A percentile compares a stretch with the other conserved stretches of the same genome.
These are phyloP conservation scores for Phyllostomus hastatus DNA, from an alignment of 2,113 vertebrate genomes.

Conservation along the genomic window DNA sequence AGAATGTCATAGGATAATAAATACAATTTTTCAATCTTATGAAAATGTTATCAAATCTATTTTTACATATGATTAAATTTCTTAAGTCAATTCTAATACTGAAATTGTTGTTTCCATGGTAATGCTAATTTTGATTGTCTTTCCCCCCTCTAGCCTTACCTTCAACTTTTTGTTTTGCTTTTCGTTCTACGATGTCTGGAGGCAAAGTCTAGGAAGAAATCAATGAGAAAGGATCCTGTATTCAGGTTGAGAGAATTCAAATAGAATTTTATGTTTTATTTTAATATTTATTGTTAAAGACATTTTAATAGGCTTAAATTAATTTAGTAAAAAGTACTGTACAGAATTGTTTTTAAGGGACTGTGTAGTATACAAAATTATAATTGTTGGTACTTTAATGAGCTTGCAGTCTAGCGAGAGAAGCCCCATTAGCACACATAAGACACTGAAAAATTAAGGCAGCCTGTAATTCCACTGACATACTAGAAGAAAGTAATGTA, in stretches of 20 bases:
- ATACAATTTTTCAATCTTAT: not conserved
- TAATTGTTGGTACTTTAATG: not conserved
- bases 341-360: not conserved
- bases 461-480: not conserved
- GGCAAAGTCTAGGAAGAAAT: constrained; percentile 79
- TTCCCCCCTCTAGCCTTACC: constrained; percentile 80
- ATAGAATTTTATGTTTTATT: not conserved
- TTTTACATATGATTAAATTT: not conserved
- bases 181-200: constrained; percentile 86
- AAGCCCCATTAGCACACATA: not conserved
- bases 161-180: constrained; percentile 86
- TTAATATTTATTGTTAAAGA: not conserved
- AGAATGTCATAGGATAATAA: not conserved
- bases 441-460: not conserved
- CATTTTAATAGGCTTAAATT: not conserved
- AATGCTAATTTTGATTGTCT: not conserved
- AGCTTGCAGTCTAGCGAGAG: not conserved
- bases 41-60: not conserved
- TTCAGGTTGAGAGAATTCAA: constrained; percentile 82
- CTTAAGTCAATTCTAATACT: not conserved
- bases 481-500: not conserved
- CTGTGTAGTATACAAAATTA: not conserved
- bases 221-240: constrained; percentile 81
- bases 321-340: not conserved
- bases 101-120: not conserved